phyloP scores from a whole-genome alignment of 2,113 vertebrate species.

The Rattus norvegicus region GRCr8 NC_086021.1:103874501-103875000 shows the following conservation, averaged over 20 bases:
- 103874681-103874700: neutral
- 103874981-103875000: too few species aligned
- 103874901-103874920: too few species aligned
- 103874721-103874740: conserved; percentile 54
- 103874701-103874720: conserved; percentile 59
- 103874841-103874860: too few species aligned
- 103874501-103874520: neutral
- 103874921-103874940: too few species aligned
- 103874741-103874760: conserved; percentile 50
- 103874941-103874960: too few species aligned
- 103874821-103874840: too few species aligned
- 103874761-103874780: conserved; percentile 59
- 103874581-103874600: neutral
- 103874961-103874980: too few species aligned
- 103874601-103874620: conserved; percentile 9
- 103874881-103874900: too few species aligned
- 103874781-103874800: conserved; percentile 57
- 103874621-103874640: neutral
- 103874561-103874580: neutral
- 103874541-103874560: neutral
- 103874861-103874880: too few species aligned
- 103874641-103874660: neutral
- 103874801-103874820: conserved; percentile 38
- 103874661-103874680: conserved; percentile 38
- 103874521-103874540: conserved; percentile 30